phyloP scores from a whole-genome alignment of 2,113 vertebrate species.

The Carassius gibelio region DNA sequence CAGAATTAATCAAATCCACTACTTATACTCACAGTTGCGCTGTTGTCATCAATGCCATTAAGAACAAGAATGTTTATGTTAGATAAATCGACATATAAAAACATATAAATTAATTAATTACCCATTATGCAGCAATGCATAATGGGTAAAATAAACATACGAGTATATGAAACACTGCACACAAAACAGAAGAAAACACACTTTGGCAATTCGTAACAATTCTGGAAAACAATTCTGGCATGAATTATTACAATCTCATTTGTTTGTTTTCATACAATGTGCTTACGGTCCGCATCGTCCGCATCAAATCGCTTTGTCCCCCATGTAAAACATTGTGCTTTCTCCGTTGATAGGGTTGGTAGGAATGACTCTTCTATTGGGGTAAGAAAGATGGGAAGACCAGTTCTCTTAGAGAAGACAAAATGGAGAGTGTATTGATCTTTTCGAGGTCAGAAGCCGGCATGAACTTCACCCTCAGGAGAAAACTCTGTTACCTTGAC shows the following conservation, averaged over 20 bases:
- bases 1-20: background rate
- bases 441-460: slow-evolving; percentile 82
- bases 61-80: too few species aligned
- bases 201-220: background rate
- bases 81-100: too few species aligned
- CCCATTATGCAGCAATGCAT: too few species aligned
- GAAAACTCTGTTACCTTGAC: slow-evolving; percentile 84
- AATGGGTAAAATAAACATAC: too few species aligned
- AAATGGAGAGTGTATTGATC: slow-evolving; percentile 79
- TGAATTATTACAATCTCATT: background rate
- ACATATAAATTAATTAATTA: too few species aligned
- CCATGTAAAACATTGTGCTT: background rate
- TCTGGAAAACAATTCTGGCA: background rate
- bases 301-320: too few species aligned
- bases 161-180: background rate
- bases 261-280: background rate
- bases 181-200: background rate
- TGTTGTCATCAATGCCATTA: background rate
- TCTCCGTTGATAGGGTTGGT: background rate
- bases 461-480: slow-evolving; percentile 78
- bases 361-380: background rate
- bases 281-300: background rate
- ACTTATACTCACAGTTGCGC: background rate
- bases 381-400: background rate
- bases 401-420: background rate